Conservation (phyloP, 2,113 vertebrate species). For the Polypterus bichir region DNA sequence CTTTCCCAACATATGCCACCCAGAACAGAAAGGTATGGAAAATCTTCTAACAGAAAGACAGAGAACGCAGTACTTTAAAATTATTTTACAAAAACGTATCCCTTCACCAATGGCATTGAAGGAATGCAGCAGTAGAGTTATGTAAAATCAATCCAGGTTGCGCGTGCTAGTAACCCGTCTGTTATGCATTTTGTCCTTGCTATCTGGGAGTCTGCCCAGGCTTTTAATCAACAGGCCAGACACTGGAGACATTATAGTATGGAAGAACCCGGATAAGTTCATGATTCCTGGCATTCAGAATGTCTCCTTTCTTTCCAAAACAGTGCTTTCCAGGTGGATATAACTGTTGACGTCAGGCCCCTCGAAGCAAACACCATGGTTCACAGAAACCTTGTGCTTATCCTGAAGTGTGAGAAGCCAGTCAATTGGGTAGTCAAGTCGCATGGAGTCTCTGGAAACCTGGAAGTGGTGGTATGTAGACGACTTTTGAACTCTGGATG, state of each 20-base stretch:
- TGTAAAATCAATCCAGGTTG: conserved; percentile 42
- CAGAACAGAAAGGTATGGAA: too few species aligned
- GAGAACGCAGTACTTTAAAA: too few species aligned
- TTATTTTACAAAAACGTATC: conserved; percentile 12
- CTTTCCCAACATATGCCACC: too few species aligned
- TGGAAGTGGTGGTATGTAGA: conserved; percentile 74
- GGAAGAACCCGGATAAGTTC: conserved; percentile 45
- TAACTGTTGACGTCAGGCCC: conserved; percentile 79
- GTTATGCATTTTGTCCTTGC: conserved; percentile 60
- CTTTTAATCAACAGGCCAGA: conserved; percentile 90
- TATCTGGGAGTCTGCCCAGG: conserved; percentile 61
- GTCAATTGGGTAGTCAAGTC: conserved; percentile 93
- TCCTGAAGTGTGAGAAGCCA: conserved; percentile 79
- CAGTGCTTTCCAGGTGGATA: conserved; percentile 92
- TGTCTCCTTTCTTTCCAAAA: conserved; percentile 42
- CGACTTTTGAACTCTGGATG: not conserved
- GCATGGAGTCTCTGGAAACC: conserved; percentile 61
- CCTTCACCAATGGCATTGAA: conserved; percentile 17
- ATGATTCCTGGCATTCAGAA: conserved; percentile 40
- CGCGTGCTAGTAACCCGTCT: conserved; percentile 47
- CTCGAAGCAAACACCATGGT: conserved; percentile 50
- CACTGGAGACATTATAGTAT: conserved; percentile 56
- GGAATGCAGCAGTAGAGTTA: conserved; percentile 34
- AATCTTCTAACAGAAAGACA: too few species aligned
- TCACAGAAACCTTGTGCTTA: conserved; percentile 59